These are phyloP conservation scores for Prosopocoilus inquinatus DNA, from an alignment of 2,888 invertebrate genomes.

Conservation along the genomic window DNA sequence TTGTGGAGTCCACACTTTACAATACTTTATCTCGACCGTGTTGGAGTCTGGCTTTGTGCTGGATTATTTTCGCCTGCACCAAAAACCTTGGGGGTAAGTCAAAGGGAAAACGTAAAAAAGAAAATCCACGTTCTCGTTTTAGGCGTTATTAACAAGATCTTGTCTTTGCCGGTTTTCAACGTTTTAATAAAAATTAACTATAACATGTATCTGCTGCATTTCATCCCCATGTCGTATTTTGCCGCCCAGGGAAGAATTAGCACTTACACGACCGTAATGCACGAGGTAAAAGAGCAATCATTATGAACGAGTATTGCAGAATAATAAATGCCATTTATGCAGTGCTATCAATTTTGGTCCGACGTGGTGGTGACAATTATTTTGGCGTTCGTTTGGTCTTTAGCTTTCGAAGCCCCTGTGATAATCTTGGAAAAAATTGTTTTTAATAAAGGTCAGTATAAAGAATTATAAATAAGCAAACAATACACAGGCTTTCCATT, in stretches of 20 bases:
- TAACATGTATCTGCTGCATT: constrained; percentile 18
- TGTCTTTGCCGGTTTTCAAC: constrained; percentile 14
- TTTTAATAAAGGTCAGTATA: too few relatives aligned
- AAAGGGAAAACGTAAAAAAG: neutral
- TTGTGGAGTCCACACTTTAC: constrained; percentile 10
- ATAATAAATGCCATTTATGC: neutral
- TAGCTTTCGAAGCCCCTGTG: constrained; percentile 11
- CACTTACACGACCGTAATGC: neutral
- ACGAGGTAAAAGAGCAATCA: constrained; percentile 10
- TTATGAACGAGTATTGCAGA: neutral
- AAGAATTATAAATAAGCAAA: too few relatives aligned
- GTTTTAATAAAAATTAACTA: constrained; percentile 17
- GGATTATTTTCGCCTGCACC: constrained; percentile 24
- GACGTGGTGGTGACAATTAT: constrained; percentile 7
- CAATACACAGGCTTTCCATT: too few relatives aligned
- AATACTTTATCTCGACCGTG: constrained; percentile 17
- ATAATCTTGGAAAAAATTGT: constrained; percentile 6
- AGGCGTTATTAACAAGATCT: constrained; percentile 13
- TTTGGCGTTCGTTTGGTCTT: constrained; percentile 11
- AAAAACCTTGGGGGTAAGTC: constrained; percentile 25
- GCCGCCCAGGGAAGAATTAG: neutral
- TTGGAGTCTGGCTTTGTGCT: constrained; percentile 23
- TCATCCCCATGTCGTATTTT: constrained; percentile 12
- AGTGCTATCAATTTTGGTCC: constrained; percentile 9
- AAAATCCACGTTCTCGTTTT: neutral